phyloP scores from a whole-genome alignment of 2,113 vertebrate genomes.

The Nerophis ophidion region DNA sequence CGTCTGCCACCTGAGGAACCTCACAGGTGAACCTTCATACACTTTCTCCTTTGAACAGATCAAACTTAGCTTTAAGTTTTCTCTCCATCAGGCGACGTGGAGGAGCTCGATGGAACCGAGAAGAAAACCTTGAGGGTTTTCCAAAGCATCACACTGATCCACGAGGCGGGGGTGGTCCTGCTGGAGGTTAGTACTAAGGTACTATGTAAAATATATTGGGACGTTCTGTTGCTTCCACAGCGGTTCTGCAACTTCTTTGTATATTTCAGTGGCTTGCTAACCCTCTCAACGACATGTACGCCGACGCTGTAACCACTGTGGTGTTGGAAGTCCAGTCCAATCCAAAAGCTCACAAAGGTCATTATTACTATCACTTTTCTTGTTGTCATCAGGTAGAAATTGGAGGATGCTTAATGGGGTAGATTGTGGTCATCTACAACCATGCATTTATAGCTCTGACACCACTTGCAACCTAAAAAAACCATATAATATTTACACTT shows the following conservation, averaged over 20 bases:
- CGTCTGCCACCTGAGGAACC: conserved; percentile 82
- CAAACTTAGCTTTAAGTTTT: background rate
- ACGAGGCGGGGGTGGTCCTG: conserved; percentile 86
- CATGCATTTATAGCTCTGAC: too few relatives aligned
- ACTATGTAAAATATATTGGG: background rate
- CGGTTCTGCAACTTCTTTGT: background rate
- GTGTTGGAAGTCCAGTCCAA: conserved; percentile 97
- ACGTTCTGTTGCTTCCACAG: background rate
- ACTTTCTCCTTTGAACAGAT: conserved; percentile 43
- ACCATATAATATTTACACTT: too few relatives aligned
- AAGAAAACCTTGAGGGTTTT: conserved; percentile 90
- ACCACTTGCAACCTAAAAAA: too few relatives aligned
- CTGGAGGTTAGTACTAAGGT: conserved; percentile 79
- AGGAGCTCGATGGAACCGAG: conserved; percentile 89
- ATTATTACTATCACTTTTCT: too few relatives aligned
- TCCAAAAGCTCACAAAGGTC: conserved; percentile 85
- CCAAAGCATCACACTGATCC: conserved; percentile 86
- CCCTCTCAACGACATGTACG: conserved; percentile 97
- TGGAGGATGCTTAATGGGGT: too few relatives aligned
- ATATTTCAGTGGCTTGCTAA: conserved; percentile 87
- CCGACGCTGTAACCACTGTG: conserved; percentile 92
- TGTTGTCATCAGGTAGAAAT: too few relatives aligned
- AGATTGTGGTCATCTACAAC: too few relatives aligned
- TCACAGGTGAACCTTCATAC: conserved; percentile 73
- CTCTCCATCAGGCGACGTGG: conserved; percentile 81